Base-by-base conservation (phyloP, 2,797 vertebrate genomes). In the Sebastes cheni region DNA sequence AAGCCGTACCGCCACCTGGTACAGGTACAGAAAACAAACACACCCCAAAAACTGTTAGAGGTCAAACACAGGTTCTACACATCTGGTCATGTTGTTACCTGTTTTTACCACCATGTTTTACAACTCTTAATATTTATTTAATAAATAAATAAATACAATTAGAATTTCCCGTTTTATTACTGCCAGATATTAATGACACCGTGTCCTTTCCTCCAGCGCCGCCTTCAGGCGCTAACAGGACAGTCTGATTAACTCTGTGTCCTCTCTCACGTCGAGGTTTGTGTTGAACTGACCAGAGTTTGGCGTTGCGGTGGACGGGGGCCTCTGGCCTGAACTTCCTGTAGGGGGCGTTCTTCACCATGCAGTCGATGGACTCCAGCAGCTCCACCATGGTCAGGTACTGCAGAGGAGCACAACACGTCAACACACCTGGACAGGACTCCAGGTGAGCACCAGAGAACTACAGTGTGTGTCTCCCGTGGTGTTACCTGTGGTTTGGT, bases 281-380 rank as follows among this genome's bases (percentile, higher is more conserved):
- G 18, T 0, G 18, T 14, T 30, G 25, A 67, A 90, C 97, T 96
- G 84, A 99, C 98, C 98, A 99, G 27, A 94, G 81, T 65, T 39
- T 94, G 73, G 92, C 68, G 56, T 97, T 95, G 65, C 25, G 89
- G 71, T 94, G 96, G 27, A 99, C 92, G 1, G 93, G 86, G 0
- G 95, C 90, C 0, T 93, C 91, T 6, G 98, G 98, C 34, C 96
- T 95, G 64, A 97, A 99, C 90, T 96, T 99, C 91, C 98, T 96
- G 86, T 99, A 99, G 0, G 97, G 98, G 1, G 81, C 86, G 27
- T 97, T 99, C 92, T 97, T 98, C 82, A 97, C 96, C 98, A 99
- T 99, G 79, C 95, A 96, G 92, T 99, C 97, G 2, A 99, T 59
- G 22, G 98, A 98, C 91, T 99, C 97, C 93, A 99, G 92, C 25